These are phyloP conservation scores for Oryzias curvinotus DNA, from an alignment of 2,113 vertebrate genomes.

Conservation along the genomic window DNA sequence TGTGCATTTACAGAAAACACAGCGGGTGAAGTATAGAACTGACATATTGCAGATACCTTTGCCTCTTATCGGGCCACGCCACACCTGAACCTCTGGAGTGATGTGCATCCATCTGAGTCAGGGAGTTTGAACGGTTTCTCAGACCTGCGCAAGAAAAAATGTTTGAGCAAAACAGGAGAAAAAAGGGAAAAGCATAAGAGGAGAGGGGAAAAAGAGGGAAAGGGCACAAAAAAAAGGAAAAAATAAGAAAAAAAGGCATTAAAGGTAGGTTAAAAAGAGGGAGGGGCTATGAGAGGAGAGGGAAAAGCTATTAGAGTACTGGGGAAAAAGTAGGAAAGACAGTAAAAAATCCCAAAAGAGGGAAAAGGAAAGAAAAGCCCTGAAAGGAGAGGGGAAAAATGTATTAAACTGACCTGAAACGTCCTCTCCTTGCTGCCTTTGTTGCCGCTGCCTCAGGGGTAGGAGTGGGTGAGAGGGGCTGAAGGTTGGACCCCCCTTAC, in stretches of 20 bases:
- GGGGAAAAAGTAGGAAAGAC: too few species aligned
- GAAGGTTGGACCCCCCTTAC: constrained; percentile 83
- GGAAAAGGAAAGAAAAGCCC: too few species aligned
- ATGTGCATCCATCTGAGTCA: constrained; percentile 86
- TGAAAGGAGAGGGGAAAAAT: background rate
- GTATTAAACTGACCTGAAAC: constrained; percentile 72
- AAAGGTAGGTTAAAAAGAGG: too few species aligned
- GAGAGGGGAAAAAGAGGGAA: too few species aligned
- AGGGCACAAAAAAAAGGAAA: too few species aligned
- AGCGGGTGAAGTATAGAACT: constrained; percentile 6
- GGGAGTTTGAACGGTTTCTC: constrained; percentile 88
- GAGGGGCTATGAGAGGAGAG: too few species aligned
- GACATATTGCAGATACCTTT: constrained; percentile 73
- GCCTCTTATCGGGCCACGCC: constrained; percentile 89
- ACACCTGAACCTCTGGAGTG: constrained; percentile 78
- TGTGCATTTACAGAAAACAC: background rate
- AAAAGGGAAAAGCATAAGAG: too few species aligned
- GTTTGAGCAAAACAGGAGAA: too few species aligned
- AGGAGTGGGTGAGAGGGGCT: constrained; percentile 88
- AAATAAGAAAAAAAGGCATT: too few species aligned
- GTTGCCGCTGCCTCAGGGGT: constrained; percentile 91
- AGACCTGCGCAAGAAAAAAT: constrained; percentile 71
- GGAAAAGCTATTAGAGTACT: too few species aligned
- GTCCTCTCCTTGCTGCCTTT: constrained; percentile 86
- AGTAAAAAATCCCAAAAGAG: too few species aligned